Base-by-base conservation (phyloP, 2,888 invertebrate species). In the Anthrax anthrax region DNA sequence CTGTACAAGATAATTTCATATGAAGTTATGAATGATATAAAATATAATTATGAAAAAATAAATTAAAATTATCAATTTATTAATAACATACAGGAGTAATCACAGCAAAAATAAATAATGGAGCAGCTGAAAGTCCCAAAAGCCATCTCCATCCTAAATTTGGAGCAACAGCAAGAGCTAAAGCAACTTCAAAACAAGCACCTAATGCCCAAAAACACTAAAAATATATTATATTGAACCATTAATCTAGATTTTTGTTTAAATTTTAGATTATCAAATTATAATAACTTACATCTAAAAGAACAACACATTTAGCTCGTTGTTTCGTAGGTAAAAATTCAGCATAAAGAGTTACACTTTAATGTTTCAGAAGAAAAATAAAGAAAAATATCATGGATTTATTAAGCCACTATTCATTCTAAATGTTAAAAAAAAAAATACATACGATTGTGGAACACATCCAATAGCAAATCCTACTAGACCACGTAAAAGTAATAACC, bases 161-260 rank as follows among this genome's bases (percentile, higher is more conserved):
- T 2, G 92, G 91, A 87, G 94, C 94, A 47, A 95, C 81, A 34
- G 87, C 77, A 55, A 94, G 72, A 14, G 94, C 94, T 51, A 95
- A 70, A 18, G 90, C 78, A 42, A 92, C 91, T 70, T 94, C 94
- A 60, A 94, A 79, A 64, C 91, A 92, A 12, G 94, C 90, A 34
- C 95, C 95, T 39, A 95, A 74, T 1, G 94, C 92, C 95, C 94
- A 95, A 71, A 95, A 95, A 71, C 89, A 88, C 86, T 88, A 65
- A 23, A 68, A 62, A 6, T 23, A 14, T 36, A 4, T 18, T 41
- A 8, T 10, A 14, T 32, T 5, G 14, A 18, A 16, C 34, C 9
- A 27, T 9, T 27, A 9, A 8, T 27, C 5, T 27, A 8, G 5
- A 8, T 27, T 9, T 34, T 14, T 27, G 27, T 18, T 18, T 9